phyloP scores from a whole-genome alignment of 2,797 vertebrate species.

The Amazona finschi region DNA sequence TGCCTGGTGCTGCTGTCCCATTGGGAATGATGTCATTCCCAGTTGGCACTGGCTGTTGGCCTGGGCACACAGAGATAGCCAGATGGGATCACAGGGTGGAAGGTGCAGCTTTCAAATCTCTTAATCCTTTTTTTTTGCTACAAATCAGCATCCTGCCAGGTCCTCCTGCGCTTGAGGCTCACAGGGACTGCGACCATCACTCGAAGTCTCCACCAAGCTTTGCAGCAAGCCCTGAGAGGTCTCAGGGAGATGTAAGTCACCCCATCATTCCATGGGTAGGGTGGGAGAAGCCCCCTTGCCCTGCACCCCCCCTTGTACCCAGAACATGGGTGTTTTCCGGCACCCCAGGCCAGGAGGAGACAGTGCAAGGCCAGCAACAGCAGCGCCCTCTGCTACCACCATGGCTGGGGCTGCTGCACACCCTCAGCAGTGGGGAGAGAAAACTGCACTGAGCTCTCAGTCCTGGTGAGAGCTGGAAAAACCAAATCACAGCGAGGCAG shows the following conservation, averaged over 20 bases:
- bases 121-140: neutral
- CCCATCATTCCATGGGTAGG: neutral
- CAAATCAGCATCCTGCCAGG: accelerated
- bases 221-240: neutral
- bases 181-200: accelerated
- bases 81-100: constrained; percentile 27
- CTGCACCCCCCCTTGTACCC: accelerated
- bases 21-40: neutral
- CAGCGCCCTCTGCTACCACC: neutral
- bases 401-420: accelerated
- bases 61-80: neutral
- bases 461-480: neutral
- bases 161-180: neutral
- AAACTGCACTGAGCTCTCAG: neutral
- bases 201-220: neutral
- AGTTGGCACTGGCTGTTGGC: neutral
- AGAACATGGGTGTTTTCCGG: accelerated
- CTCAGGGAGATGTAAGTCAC: accelerated
- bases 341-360: neutral
- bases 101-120: neutral
- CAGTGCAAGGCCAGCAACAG: neutral
- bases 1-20: neutral
- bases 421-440: accelerated
- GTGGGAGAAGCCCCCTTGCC: accelerated
- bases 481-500: neutral